These are phyloP conservation scores for Pangasianodon hypophthalmus DNA, from an alignment of 2,113 vertebrate species.

Conservation along the genomic window DNA sequence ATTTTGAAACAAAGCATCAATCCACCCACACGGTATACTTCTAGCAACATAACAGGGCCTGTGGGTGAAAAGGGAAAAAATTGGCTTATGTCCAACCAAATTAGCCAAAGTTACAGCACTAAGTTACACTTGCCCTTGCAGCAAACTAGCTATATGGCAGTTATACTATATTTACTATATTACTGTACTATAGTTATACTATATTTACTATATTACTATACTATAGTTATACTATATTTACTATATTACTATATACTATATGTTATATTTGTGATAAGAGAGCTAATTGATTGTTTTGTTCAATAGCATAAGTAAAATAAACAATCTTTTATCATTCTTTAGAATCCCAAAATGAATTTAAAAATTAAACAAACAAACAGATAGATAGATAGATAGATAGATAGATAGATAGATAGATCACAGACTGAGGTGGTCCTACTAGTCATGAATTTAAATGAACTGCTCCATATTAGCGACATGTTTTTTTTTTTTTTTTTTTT, in stretches of 20 bases:
- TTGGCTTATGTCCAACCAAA: background rate
- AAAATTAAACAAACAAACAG: background rate
- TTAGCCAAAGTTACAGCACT: background rate
- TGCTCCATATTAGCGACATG: slow-evolving; percentile 58
- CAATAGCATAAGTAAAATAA: background rate
- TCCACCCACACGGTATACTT: background rate
- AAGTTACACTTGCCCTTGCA: background rate
- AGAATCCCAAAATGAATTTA: background rate
- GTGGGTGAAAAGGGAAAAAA: background rate
- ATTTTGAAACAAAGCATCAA: background rate
- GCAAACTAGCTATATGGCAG: background rate
- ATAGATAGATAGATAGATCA: background rate
- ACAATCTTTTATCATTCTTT: background rate
- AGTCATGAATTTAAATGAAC: slow-evolving; percentile 57
- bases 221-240: no score
- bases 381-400: no score
- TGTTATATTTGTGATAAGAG: background rate
- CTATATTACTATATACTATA: no score
- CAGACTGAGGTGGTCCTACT: slow-evolving; percentile 36
- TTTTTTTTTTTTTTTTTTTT: background rate
- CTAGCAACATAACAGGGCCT: background rate
- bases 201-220: no score
- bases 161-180: no score
- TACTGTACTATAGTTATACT: no score
- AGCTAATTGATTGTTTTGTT: background rate